These are phyloP conservation scores for Oikopleura vanhoeffeni DNA, from an alignment of 23 tunicate genomes.

Conservation along the genomic window DNA sequence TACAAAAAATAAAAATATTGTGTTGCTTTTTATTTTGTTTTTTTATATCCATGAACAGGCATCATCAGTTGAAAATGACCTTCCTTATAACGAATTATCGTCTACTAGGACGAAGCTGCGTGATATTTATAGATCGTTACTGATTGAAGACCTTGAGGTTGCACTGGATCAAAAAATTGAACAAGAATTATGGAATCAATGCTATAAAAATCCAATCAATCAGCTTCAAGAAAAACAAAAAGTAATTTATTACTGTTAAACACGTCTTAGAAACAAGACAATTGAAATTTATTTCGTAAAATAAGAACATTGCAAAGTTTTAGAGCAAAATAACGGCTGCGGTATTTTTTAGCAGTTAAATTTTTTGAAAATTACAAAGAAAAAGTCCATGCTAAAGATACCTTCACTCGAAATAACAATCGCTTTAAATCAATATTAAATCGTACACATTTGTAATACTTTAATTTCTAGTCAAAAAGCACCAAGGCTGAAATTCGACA, in stretches of 20 bases:
- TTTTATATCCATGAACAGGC: background rate
- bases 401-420: too few species aligned
- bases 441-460: background rate
- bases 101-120: slow-evolving; percentile 48
- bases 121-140: slow-evolving; percentile 55
- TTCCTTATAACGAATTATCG: slow-evolving; percentile 22
- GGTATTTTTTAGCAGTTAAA: too few species aligned
- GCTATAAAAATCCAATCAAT: slow-evolving; percentile 72
- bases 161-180: slow-evolving; percentile 88
- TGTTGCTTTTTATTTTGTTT: background rate
- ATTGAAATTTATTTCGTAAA: too few species aligned
- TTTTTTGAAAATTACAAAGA: too few species aligned
- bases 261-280: too few species aligned
- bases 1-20: background rate
- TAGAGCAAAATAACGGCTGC: too few species aligned
- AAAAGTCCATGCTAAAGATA: too few species aligned
- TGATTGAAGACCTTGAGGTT: slow-evolving; percentile 65
- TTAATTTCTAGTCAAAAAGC: background rate
- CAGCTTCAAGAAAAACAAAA: slow-evolving; percentile 26
- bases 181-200: slow-evolving; percentile 89
- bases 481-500: background rate
- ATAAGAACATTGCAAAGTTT: too few species aligned
- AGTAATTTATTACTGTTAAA: too few species aligned
- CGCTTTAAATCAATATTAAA: background rate
- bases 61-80: background rate